Base-by-base conservation (phyloP, 2,113 vertebrate genomes). In the Pleuronectes platessa region DNA sequence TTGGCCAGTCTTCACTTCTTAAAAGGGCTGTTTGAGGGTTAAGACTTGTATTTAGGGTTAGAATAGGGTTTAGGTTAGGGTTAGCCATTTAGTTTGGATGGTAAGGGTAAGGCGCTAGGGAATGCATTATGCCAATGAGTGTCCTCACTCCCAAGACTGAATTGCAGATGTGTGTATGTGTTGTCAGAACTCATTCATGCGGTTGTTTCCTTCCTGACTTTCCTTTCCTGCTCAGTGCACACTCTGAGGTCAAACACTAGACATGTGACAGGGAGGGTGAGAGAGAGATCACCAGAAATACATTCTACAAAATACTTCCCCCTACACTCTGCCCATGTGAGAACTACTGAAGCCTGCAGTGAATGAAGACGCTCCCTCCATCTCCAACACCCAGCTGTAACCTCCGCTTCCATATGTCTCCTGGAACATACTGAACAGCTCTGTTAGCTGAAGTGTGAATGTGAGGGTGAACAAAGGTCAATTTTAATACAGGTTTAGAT, bases 321-420 rank as follows among this genome's bases (percentile, higher is more conserved):
- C 74, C 45, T 26, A 9, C 67, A 53, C 40, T 35, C 26, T 14
- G 18, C 20, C 45, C 45, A 64, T 71, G 72, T 68, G 27, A 37
- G 53, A 17, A 42, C 64, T 35, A 23, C 35, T 37, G 49, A n/a
- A 26, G 8, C 23, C 51, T 24, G 42, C 23, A 1, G 14, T 27
- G 64, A 63, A 62, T 42, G 12, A 77, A 69, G 74, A 65, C 18
- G 14, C 15, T 49, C 23, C 68, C 70, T 83, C 74, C 60, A 78
- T 86, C 85, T 79, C 67, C 15, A 27, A 47, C 53, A 78, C 76
- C 23, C 37, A n/a, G 65, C 66, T 66, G 35, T 69, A 37, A 68
- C 68, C 71, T 68, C 74, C 2, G 24, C 51, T 6, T 54, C 51
- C 51, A 54, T 2, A 13, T 21, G 68, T 27, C 54, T 49, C 27